Evolutionary conservation across 2,113 vertebrate species (phyloP).

Genomic region (Archilochus colubris): DNA sequence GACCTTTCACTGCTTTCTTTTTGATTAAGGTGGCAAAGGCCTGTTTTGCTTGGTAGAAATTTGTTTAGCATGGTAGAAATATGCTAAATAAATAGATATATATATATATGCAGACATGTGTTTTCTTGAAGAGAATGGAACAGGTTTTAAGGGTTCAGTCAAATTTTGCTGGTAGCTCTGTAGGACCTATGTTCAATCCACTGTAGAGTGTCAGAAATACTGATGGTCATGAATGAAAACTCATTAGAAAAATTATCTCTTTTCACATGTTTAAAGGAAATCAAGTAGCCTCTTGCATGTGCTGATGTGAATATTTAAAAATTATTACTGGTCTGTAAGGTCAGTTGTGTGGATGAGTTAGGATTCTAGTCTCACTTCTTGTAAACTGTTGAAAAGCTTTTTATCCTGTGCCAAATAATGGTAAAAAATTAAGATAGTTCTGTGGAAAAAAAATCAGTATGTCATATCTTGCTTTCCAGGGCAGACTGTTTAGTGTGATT

Average conservation of each 20-base stretch:
- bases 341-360: background rate
- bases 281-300: background rate
- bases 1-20: background rate
- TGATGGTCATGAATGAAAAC: background rate
- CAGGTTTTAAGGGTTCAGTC: background rate
- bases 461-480: conserved; percentile 13
- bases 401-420: conserved; percentile 2
- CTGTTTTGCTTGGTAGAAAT: background rate
- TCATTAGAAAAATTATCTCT: background rate
- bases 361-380: background rate
- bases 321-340: background rate
- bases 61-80: background rate
- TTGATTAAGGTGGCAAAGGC: background rate
- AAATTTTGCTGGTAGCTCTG: background rate
- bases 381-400: background rate
- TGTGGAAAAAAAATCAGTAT: background rate
- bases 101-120: rapidly evolving
- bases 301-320: background rate
- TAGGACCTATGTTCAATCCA: background rate
- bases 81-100: background rate
- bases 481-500: background rate
- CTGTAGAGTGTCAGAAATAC: background rate
- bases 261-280: background rate
- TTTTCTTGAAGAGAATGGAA: background rate
- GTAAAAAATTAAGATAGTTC: background rate